Conservation (phyloP, 2,888 invertebrate genomes). For the Allolobophora icterica region DNA sequence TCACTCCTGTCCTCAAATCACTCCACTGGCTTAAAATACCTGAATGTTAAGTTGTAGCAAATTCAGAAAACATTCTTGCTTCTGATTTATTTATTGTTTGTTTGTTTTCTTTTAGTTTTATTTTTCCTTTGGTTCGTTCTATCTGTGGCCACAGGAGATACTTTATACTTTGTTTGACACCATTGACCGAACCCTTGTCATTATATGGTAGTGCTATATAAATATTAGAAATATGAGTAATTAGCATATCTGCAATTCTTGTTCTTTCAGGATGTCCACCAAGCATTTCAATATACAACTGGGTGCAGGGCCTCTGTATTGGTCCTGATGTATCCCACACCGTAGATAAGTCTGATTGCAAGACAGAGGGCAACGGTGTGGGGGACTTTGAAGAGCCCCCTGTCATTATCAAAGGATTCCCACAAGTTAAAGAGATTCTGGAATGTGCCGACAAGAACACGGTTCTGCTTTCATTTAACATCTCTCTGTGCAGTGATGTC, state of each 20-base stretch:
- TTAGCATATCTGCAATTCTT: neutral
- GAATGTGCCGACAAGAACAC: conserved; percentile 25
- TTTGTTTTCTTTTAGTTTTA: too few relatives aligned
- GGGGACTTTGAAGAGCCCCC: conserved; percentile 76
- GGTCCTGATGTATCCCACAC: conserved; percentile 99
- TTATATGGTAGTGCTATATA: neutral
- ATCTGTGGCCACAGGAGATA: too few relatives aligned
- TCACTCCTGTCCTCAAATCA: too few relatives aligned
- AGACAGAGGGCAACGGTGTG: conserved; percentile 77
- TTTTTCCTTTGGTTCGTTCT: too few relatives aligned
- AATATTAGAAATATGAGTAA: neutral
- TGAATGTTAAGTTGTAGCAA: too few relatives aligned
- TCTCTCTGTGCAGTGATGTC: conserved; percentile 65
- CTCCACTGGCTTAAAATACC: too few relatives aligned
- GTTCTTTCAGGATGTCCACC: conserved; percentile 1
- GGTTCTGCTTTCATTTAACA: conserved; percentile 11
- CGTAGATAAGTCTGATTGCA: conserved; percentile 69
- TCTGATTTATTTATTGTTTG: too few relatives aligned
- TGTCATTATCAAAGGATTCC: conserved; percentile 65
- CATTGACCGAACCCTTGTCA: neutral
- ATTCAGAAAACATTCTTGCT: too few relatives aligned
- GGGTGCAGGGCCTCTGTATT: conserved; percentile 99
- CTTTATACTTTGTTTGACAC: neutral
- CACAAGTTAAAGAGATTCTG: conserved; percentile 30
- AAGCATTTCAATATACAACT: conserved; percentile 76